Percentiles rank a stretch among this genome's conserved stretches.
Evolutionary conservation across 2,797 vertebrate species (phyloP).

Genomic region (Centropyge bicolor): DNA sequence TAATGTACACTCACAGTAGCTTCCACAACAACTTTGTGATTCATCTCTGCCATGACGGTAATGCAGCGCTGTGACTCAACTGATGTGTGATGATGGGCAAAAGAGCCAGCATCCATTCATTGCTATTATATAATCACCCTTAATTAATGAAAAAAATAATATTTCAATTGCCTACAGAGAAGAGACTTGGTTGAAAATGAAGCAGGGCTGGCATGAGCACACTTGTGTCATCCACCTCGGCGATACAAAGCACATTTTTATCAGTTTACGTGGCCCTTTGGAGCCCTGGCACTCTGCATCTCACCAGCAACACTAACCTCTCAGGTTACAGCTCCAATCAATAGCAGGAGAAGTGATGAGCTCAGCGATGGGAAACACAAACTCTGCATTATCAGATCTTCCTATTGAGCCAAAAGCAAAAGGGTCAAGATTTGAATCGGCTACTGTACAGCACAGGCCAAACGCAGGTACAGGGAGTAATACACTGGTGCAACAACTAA

Average conservation of each 20-base stretch:
- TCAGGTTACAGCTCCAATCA: slow-evolving; percentile 73
- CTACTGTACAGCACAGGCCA: background rate
- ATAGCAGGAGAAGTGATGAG: slow-evolving; percentile 75
- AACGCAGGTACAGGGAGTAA: background rate
- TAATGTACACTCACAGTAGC: slow-evolving; percentile 41
- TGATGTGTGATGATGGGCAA: slow-evolving; percentile 28
- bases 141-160: slow-evolving; percentile 34
- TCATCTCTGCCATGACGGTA: slow-evolving; percentile 39
- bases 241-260: slow-evolving; percentile 18
- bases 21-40: slow-evolving; percentile 39
- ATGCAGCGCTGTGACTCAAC: slow-evolving; percentile 19
- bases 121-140: slow-evolving; percentile 29
- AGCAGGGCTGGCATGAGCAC: background rate
- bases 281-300: slow-evolving; percentile 41
- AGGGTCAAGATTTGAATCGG: slow-evolving; percentile 34
- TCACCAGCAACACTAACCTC: slow-evolving; percentile 62
- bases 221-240: slow-evolving; percentile 6
- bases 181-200: background rate
- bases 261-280: slow-evolving; percentile 33
- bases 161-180: slow-evolving; percentile 6
- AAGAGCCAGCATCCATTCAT: slow-evolving; percentile 14
- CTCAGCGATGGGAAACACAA: slow-evolving; percentile 78
- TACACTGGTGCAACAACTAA: background rate
- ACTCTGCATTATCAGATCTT: slow-evolving; percentile 77
- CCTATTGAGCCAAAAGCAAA: slow-evolving; percentile 65